phyloP scores from a whole-genome alignment of 2,113 vertebrate species.

The Hipposideros armiger region DNA sequence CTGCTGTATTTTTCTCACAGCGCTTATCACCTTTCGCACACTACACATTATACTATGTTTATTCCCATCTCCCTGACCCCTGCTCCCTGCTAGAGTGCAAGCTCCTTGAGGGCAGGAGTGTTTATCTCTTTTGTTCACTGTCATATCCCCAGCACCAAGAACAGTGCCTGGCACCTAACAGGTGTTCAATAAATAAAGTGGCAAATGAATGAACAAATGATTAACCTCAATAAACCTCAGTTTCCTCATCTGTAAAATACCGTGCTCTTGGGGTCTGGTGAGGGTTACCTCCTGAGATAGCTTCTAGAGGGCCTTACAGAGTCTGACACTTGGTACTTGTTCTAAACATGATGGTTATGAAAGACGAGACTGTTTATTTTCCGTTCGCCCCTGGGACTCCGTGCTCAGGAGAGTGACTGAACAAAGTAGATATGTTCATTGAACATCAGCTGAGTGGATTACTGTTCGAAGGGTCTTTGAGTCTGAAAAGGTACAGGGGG shows the following conservation, averaged over 20 bases:
- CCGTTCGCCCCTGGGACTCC: no score
- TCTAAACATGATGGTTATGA: no score
- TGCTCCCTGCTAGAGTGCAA: background rate
- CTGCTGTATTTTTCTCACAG: background rate
- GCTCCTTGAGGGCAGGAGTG: background rate
- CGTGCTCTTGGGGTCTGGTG: no score
- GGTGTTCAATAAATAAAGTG: background rate
- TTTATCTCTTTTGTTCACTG: background rate
- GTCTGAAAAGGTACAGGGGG: background rate
- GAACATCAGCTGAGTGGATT: background rate
- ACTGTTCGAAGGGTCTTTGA: background rate
- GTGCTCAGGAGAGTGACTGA: background rate
- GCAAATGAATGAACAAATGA: no score
- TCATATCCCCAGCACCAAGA: background rate
- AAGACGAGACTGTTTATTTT: no score
- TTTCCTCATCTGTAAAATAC: no score
- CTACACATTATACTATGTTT: background rate
- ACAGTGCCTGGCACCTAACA: background rate
- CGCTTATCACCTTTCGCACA: background rate
- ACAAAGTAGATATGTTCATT: background rate
- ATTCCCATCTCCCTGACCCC: background rate
- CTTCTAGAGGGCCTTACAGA: no score
- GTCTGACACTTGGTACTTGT: no score
- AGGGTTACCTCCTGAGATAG: no score
- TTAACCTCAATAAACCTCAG: no score